These are phyloP conservation scores for Cynopterus brachyotis DNA, from an alignment of 2,113 vertebrate genomes.

Conservation along the genomic window DNA sequence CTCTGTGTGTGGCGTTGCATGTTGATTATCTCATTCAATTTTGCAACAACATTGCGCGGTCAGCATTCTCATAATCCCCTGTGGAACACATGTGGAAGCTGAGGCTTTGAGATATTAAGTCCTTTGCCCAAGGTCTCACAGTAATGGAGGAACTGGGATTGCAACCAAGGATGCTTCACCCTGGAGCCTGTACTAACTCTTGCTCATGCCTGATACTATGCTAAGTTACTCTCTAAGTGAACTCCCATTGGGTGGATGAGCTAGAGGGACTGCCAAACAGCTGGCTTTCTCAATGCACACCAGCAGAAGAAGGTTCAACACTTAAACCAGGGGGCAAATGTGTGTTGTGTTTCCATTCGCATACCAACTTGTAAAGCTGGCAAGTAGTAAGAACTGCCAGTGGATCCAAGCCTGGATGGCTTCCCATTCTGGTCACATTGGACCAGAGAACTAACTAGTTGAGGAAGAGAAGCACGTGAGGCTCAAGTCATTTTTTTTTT, in stretches of 20 bases:
- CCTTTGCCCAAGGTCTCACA: not conserved
- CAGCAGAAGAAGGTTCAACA: not conserved
- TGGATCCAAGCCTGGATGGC: not conserved
- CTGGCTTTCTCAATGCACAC: not conserved
- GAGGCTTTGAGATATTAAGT: not conserved
- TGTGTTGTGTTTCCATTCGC: not conserved
- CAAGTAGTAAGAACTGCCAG: not conserved
- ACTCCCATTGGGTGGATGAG: not conserved
- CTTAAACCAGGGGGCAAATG: not conserved
- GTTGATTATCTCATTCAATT: not conserved
- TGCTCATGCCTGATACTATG: conserved; percentile 10
- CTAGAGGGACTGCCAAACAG: conserved; percentile 21
- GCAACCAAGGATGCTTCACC: not conserved
- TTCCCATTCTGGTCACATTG: not conserved
- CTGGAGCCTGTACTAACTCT: not conserved
- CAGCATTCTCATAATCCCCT: not conserved
- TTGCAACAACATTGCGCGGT: not conserved
- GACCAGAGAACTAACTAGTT: not conserved
- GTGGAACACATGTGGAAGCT: not conserved
- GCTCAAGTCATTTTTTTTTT: not conserved
- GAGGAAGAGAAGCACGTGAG: not conserved
- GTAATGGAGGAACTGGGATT: not conserved
- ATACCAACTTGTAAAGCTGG: not conserved
- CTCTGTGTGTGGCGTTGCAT: not conserved
- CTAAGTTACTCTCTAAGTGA: conserved; percentile 12